Evolutionary conservation across 92 coral and sea anemone species (phyloP).

Genomic region (Zoanthus sansibaricus): DNA sequence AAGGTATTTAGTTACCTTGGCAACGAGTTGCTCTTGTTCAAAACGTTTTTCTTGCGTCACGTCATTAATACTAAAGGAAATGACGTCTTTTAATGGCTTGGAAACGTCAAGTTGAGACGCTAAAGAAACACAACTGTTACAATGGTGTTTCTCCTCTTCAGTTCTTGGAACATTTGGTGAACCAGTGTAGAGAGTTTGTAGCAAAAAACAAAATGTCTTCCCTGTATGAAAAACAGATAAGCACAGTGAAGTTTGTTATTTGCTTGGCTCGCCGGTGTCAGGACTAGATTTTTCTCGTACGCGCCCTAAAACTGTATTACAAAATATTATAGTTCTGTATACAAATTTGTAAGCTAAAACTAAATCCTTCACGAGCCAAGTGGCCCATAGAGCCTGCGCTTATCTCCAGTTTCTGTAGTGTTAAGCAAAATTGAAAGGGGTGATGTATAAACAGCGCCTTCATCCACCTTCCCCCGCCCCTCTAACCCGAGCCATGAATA

Average conservation of each 20-base stretch:
- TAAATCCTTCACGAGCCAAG: too few relatives aligned
- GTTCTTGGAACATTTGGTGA: slow-evolving; percentile 4
- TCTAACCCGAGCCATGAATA: too few relatives aligned
- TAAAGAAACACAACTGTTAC: background rate
- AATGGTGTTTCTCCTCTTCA: background rate
- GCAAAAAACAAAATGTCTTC: background rate
- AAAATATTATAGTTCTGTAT: too few relatives aligned
- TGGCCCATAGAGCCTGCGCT: too few relatives aligned
- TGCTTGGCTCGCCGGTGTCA: too few relatives aligned
- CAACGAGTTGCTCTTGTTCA: background rate
- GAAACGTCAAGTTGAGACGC: slow-evolving; percentile 14
- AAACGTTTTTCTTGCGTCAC: background rate
- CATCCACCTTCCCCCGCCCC: too few relatives aligned
- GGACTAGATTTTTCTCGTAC: too few relatives aligned
- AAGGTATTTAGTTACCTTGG: background rate
- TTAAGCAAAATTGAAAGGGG: too few relatives aligned
- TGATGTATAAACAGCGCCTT: too few relatives aligned
- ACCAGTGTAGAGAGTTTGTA: slow-evolving; percentile 31
- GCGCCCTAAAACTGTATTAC: too few relatives aligned
- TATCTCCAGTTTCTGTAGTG: too few relatives aligned
- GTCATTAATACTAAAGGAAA: background rate
- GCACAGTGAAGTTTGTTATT: background rate
- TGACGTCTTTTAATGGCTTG: background rate
- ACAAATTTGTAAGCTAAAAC: too few relatives aligned
- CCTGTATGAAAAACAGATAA: background rate